Evolutionary conservation across 2,113 vertebrate species (phyloP), one percentile per base, ranked within the genome.

Genomic region (Machaerirhynchus nigripectus): DNA sequence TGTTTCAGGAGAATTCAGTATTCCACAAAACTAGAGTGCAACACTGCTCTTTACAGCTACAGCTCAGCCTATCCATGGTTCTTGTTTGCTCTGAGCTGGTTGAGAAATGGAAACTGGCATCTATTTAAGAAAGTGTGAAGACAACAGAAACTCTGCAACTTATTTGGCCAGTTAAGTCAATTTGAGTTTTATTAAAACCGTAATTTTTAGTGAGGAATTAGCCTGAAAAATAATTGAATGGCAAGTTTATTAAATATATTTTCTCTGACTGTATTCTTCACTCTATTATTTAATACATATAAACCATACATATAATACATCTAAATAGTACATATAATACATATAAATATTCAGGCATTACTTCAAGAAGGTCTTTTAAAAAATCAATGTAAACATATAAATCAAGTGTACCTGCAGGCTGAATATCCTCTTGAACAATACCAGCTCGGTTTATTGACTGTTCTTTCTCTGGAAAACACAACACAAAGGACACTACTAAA

Each of bases 381-480:
- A 13, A 42, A 78, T 53, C 13, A 14, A 57, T 30, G 42, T 24
- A 95, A 84, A 95, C 28, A 63, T 15, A 61, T 4, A 10, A 90
- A 90, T 64, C 57, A 77, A 77, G 33, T n/a, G 65, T 98, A 98
- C 98, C 98, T 98, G 97, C 84, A 84, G 98, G 98, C 79, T 98
- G 98, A 86, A 98, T 97, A 23, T 98, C 91, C 89, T 98, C 98
- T 94, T 98, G 98, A 86, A 98, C 70, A 87, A 98, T 87, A 64
- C 97, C 98, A 80, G 97, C 96, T 94, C 98, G 95, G 87, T 98
- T 98, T 79, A 97, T 18, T 40, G 74, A 84, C 95, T 98, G 98
- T 40, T 98, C 96, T 80, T 97, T 97, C 93, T 97, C 98, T 98
- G 88, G 69, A 95, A 98, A 97, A 98, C 22, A 97, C 35, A 95